Evolutionary conservation across 2,888 invertebrate genomes (phyloP), one percentile per base, ranked within the genome.

Genomic region (Ennomos fuscantarius): DNA sequence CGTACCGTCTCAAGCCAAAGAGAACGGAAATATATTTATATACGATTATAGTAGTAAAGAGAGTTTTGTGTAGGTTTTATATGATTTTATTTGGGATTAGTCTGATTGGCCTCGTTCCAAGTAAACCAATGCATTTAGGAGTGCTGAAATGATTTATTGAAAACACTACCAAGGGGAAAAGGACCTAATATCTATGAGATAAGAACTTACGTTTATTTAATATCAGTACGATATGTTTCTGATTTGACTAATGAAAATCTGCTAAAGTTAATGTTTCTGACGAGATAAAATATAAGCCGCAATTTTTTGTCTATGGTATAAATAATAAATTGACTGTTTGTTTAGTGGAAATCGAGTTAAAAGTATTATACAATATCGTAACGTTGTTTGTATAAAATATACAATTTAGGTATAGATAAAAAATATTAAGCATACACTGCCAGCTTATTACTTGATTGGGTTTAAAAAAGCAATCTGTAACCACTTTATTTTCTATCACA

Each of bases 11-110:
- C 82, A 81, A 59, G 44, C 39, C 56, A 84, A 73, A 71, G 90
- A 90, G 56, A 87, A 72, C 64, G 81, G 82, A 78, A 90, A 89
- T 84, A 89, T 90, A 86, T 88, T 89, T 87, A 90, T 92, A 89
- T 91, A 90, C 84, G 89, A 92, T 76, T 89, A 87, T 81, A 89
- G 79, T 70, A 84, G 85, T 79, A 92, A 92, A 69, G 92, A 92
- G 62, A 92, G 92, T 86, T 92, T 92, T 73, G 92, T 92, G 65
- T 92, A 66, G 74, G 37, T 50, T 66, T 64, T 62, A 64, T 62
- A 66, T 61, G 48, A 46, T 40, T 66, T 64, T 66, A 62, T 57
- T 70, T 65, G 63, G 65, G 58, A 61, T 75, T 78, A 81, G 79
- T 66, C 61, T 65, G 60, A 61, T 75, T 81, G 81, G 79, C 76